Base-by-base conservation (phyloP, 2,797 vertebrate species). In the Synanceia verrucosa region DNA sequence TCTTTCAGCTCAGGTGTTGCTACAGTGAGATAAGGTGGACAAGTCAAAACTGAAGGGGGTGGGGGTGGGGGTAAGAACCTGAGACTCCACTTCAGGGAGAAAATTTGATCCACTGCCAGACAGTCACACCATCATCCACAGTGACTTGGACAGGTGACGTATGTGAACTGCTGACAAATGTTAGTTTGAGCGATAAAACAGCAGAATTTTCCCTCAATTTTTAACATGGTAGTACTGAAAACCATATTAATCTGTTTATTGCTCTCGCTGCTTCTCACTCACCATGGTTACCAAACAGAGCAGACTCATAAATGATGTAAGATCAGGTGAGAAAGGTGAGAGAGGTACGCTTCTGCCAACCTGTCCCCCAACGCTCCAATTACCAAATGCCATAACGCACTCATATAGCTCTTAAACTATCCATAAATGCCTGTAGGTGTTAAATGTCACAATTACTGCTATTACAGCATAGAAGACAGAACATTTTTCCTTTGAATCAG, bases 1-100 rank as follows among this genome's bases (percentile, higher is more conserved):
- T 96, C 96, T 92, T 94, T 96, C 90, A 99, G 94, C 85, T 99
- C 97, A 23, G 95, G 90, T n/a, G 97, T 96, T 78, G 97, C 98
- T 99, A 91, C 33, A 84, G 96, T 93, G 93, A 97, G 95, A 96
- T 92, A 95, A 95, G 0, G 39, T 24, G 88, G 70, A 91, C 76
- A 83, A 86, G 84, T 86, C 76, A 92, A 84, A 89, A 81, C 77
- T 78, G 74, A 79, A 72, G 85, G 81, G 73, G 85, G 81, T 76
- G 57, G 66, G 60, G 67, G 65, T 86, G 70, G 72, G 60, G 86
- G 82, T 76, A 86, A 90, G 88, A 92, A 91, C 86, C 77, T 88
- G 90, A 89, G 90, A 88, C 91, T 84, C 73, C 56, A 79, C 76
- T 81, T 82, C 77, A 81, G 81, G 65, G 76, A 85, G 73, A 90